These are phyloP conservation scores for Anarrhichthys ocellatus DNA, from an alignment of 2,113 vertebrate species.

Conservation along the genomic window DNA sequence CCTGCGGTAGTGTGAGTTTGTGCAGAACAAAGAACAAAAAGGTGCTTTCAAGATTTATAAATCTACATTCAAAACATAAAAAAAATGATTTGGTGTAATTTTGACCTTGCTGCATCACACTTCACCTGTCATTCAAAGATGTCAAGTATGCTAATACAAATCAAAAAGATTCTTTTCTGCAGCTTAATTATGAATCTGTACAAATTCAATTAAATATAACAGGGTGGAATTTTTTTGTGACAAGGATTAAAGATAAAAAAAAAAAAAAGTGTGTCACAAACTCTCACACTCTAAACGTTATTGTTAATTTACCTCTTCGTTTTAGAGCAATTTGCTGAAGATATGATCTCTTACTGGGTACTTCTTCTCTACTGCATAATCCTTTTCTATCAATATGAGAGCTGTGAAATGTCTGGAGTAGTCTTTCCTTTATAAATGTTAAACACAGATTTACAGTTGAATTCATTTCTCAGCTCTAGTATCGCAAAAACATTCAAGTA, in stretches of 20 bases:
- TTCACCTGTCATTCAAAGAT: slow-evolving; percentile 16
- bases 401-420: slow-evolving; percentile 1
- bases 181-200: slow-evolving; percentile 6
- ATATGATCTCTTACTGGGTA: slow-evolving; percentile 37
- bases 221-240: background rate
- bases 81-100: slow-evolving; percentile 1
- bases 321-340: slow-evolving; percentile 24
- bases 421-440: background rate
- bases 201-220: slow-evolving; percentile 32
- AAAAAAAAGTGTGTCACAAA: slow-evolving; percentile 9
- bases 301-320: slow-evolving; percentile 12
- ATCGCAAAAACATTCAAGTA: slow-evolving; percentile 1
- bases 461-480: background rate
- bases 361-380: slow-evolving; percentile 38
- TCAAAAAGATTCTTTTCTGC: background rate
- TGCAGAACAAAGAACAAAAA: slow-evolving; percentile 42
- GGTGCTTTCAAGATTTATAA: slow-evolving; percentile 55
- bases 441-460: background rate
- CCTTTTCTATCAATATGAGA: background rate
- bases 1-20: slow-evolving; percentile 36
- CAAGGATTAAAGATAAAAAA: slow-evolving; percentile 1
- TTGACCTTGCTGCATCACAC: slow-evolving; percentile 31
- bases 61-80: background rate
- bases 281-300: background rate
- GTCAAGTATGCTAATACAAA: slow-evolving; percentile 20